Conservation (phyloP, 2,797 vertebrate species). For the Paratrypauchen microcephalus region DNA sequence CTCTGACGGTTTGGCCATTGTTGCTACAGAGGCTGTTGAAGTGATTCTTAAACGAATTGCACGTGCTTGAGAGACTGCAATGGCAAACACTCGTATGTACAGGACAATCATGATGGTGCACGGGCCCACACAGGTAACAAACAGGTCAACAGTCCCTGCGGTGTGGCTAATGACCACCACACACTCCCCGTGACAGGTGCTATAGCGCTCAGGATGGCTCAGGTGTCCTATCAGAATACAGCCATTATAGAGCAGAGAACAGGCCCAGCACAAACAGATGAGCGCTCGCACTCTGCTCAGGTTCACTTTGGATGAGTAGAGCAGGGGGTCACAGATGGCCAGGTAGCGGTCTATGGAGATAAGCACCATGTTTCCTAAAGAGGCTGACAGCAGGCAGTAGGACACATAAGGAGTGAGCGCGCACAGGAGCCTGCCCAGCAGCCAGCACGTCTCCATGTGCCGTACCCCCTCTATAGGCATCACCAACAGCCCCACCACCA, state of each 20-base stretch:
- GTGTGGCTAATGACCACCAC: slow-evolving; percentile 26
- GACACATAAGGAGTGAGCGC: slow-evolving; percentile 52
- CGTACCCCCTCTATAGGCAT: slow-evolving; percentile 74
- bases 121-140: slow-evolving; percentile 40
- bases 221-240: slow-evolving; percentile 35
- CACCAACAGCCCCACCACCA: slow-evolving; percentile 74
- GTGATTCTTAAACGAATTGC: not conserved
- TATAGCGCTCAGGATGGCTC: slow-evolving; percentile 16
- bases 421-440: slow-evolving; percentile 72
- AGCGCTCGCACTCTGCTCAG: slow-evolving; percentile 21
- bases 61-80: slow-evolving; percentile 42
- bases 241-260: slow-evolving; percentile 43
- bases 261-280: slow-evolving; percentile 50
- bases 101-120: slow-evolving; percentile 47
- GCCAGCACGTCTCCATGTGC: slow-evolving; percentile 76
- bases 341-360: slow-evolving; percentile 68
- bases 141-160: slow-evolving; percentile 24
- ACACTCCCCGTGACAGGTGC: slow-evolving; percentile 52
- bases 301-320: slow-evolving; percentile 49
- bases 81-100: slow-evolving; percentile 57
- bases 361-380: slow-evolving; percentile 75
- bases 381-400: slow-evolving; percentile 70
- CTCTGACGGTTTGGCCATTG: slow-evolving; percentile 29
- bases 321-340: slow-evolving; percentile 61
- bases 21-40: not conserved